phyloP scores from a whole-genome alignment of 1,140 invertebrate species.

The Drosophila kanapiae region DNA sequence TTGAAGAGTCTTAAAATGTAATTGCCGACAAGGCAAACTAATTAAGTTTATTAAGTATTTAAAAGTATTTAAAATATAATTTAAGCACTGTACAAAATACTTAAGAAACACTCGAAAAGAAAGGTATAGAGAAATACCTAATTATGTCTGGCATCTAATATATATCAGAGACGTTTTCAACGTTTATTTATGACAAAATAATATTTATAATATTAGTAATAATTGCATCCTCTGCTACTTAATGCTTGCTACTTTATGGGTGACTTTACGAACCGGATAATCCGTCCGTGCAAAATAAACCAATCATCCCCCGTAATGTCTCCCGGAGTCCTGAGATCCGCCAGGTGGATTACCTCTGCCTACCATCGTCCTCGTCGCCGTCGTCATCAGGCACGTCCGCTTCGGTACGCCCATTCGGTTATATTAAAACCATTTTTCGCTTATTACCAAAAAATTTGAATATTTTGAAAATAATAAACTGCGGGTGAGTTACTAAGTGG shows the following conservation, averaged over 20 bases:
- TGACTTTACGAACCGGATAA: conserved; percentile 21
- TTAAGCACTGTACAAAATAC: too few relatives aligned
- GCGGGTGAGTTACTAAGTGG: conserved; percentile 85
- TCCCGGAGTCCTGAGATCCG: background rate
- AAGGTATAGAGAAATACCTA: too few relatives aligned
- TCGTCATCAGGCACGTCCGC: conserved; percentile 50
- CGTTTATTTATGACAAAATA: background rate
- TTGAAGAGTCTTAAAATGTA: background rate
- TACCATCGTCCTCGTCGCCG: conserved; percentile 34
- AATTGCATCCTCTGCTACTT: background rate
- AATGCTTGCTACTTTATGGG: background rate
- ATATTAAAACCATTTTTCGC: conserved; percentile 82
- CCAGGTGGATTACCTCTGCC: conserved; percentile 60
- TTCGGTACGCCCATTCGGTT: conserved; percentile 61
- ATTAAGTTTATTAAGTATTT: background rate
- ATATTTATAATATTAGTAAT: background rate
- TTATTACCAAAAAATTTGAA: conserved; percentile 85
- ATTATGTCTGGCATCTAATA: background rate
- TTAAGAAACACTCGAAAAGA: too few relatives aligned
- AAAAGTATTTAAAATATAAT: too few relatives aligned
- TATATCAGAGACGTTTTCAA: background rate
- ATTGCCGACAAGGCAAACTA: background rate
- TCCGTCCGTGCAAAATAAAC: conserved; percentile 21
- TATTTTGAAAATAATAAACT: conserved; percentile 85
- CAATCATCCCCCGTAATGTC: conserved; percentile 36